Base-by-base conservation (phyloP, 37 sponge, comb jelly and placozoan genomes). In the Haliclona indistincta region DNA sequence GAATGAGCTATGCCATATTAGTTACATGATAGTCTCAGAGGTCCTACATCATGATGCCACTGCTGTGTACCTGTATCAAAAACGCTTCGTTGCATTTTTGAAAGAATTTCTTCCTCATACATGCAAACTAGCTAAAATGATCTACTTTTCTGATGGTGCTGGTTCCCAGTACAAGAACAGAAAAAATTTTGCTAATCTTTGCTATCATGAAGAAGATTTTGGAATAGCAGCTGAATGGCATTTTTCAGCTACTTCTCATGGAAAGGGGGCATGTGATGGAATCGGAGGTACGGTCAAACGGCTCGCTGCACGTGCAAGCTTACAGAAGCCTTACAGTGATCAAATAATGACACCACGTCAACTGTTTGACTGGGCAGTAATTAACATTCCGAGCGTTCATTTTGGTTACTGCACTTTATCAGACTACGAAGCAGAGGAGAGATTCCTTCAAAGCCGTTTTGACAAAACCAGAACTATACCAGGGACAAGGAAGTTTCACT, bases 271-370 rank as follows among this genome's bases (percentile, higher is more conserved):
- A 44, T 79, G 80, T 68, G 76, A 80, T 80, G 81, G 87, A 35
- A 23, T 86, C 19, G 87, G 87, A 43, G 81, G 87, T 4, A 86
- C 86, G 11, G 80, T 86, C n/a, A 86, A 79, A 33, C 63, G 80
- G 19, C 56, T 74, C 25, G 81, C 87, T 35, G 64, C 76, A 61
- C 56, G 71, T 42, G 81, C 80, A 32, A 86, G 81, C 64, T 30
- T 80, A 8, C 68, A 79, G 38, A 38, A 54, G 28, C 68, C 80
- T 34, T 65, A 73, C 33, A 33, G 39, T 25, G 65, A 80, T 35
- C 81, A 86, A 68, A 79, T 80, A 26, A 67, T 86, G 70, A 80
- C 87, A 47, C 81, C 76, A 74, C 45, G 33, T 32, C 71, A 80
- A 42, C 34, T 84, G 38, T 84, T 60, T 68, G 77, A 75, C 4